A percentile compares a stretch with the other conserved stretches of the same genome.
Evolutionary conservation across 2,888 invertebrate genomes (phyloP).

Genomic region (Trimorus sp.): DNA sequence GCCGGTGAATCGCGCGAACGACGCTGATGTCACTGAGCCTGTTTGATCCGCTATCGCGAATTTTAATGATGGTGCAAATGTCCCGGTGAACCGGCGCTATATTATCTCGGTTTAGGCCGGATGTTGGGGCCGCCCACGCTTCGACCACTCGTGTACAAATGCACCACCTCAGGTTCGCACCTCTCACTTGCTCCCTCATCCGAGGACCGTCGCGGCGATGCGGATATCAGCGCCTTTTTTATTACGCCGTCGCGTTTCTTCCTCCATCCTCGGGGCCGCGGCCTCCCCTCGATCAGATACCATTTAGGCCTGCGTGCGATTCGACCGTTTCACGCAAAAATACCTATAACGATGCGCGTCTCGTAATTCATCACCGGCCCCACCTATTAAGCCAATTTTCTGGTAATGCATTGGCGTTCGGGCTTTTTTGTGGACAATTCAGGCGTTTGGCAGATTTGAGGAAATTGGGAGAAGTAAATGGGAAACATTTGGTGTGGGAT

Average conservation of each 20-base stretch:
- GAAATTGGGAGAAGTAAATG: too few species aligned
- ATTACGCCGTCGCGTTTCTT: slow-evolving; percentile 50
- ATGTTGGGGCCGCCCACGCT: slow-evolving; percentile 81
- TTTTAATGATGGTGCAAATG: slow-evolving; percentile 82
- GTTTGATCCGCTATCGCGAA: slow-evolving; percentile 82
- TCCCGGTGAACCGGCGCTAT: slow-evolving; percentile 79
- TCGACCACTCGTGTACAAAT: slow-evolving; percentile 59
- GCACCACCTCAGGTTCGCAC: slow-evolving; percentile 56
- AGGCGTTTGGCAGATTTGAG: too few species aligned
- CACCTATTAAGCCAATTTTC: neutral
- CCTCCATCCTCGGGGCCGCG: slow-evolving; percentile 32
- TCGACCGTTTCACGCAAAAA: slow-evolving; percentile 44
- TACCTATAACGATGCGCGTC: slow-evolving; percentile 39
- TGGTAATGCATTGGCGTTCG: too few species aligned
- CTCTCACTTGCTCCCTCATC: slow-evolving; percentile 55
- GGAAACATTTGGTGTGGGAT: too few species aligned
- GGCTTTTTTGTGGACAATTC: too few species aligned
- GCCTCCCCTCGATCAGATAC: slow-evolving; percentile 55
- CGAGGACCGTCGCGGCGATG: slow-evolving; percentile 51
- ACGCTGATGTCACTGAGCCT: slow-evolving; percentile 80
- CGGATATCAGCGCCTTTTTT: slow-evolving; percentile 65
- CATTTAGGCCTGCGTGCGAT: slow-evolving; percentile 46
- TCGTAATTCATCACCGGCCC: slow-evolving; percentile 36
- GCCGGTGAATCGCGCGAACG: slow-evolving; percentile 79
- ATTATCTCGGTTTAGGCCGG: slow-evolving; percentile 81